phyloP scores from a whole-genome alignment of 2,888 invertebrate species.

The Hypomecis punctinalis region DNA sequence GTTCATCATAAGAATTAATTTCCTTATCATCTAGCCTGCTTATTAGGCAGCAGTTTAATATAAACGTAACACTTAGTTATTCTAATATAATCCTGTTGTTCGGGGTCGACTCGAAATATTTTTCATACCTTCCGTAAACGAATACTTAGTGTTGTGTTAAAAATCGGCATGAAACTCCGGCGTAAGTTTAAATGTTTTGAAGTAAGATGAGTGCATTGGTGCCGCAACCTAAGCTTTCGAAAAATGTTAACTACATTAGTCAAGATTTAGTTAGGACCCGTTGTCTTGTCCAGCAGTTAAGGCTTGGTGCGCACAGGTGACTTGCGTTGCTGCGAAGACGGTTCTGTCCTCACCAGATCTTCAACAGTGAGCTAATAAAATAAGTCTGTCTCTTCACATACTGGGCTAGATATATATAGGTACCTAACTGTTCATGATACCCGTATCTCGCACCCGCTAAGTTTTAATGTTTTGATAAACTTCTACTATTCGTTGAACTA shows the following conservation, averaged over 20 bases:
- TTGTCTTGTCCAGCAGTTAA: neutral
- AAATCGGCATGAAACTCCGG: constrained; percentile 17
- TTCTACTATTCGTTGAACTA: no score
- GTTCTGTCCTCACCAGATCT: no score
- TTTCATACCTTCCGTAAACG: neutral
- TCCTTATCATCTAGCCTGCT: constrained; percentile 38
- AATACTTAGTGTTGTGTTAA: constrained; percentile 14
- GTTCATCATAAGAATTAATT: constrained; percentile 45
- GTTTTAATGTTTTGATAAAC: no score
- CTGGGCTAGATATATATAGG: no score
- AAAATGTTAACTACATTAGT: constrained; percentile 37
- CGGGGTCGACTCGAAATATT: constrained; percentile 25
- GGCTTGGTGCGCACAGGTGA: no score
- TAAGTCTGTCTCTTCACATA: no score
- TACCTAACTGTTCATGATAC: no score
- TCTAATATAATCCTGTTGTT: constrained; percentile 20
- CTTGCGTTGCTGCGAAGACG: no score
- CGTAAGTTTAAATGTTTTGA: constrained; percentile 16
- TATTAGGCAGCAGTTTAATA: constrained; percentile 37
- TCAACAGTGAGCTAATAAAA: no score
- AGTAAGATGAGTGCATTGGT: constrained; percentile 42
- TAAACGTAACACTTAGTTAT: constrained; percentile 38
- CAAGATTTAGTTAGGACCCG: constrained; percentile 30
- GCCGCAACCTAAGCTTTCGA: constrained; percentile 45
- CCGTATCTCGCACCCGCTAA: no score